These are phyloP conservation scores for Heterodera carotae DNA, from an alignment of 1,140 invertebrate genomes.

Conservation along the genomic window DNA sequence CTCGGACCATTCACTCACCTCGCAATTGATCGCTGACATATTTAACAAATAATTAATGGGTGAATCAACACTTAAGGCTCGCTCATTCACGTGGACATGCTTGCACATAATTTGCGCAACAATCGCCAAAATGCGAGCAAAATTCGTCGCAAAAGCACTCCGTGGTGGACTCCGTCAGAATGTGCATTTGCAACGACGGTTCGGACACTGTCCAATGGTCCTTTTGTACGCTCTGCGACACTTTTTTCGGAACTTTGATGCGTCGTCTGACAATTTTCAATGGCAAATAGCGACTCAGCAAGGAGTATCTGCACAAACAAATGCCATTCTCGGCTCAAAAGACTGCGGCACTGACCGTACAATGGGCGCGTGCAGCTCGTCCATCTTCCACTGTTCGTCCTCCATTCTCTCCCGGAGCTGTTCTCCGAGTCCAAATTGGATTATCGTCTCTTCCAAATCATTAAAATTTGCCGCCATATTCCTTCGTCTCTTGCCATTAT, in stretches of 20 bases:
- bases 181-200: neutral
- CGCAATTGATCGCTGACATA: slow-evolving; percentile 16
- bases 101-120: slow-evolving; percentile 12
- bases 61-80: neutral
- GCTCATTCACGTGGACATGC: slow-evolving; percentile 14
- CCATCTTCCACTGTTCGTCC: neutral
- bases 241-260: neutral
- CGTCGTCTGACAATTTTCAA: slow-evolving; percentile 19
- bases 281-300: slow-evolving; percentile 18
- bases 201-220: neutral
- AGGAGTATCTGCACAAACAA: slow-evolving; percentile 19
- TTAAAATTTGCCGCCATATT: neutral
- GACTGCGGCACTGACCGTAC: neutral
- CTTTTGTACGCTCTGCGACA: neutral
- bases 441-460: neutral
- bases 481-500: neutral
- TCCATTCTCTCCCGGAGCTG: neutral
- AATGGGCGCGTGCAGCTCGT: neutral
- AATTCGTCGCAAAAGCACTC: slow-evolving; percentile 27
- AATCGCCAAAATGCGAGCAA: slow-evolving; percentile 15
- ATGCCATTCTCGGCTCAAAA: neutral
- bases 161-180: neutral
- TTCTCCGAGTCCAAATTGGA: neutral
- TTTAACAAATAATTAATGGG: neutral
- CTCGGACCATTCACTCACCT: slow-evolving; percentile 10